Base-by-base conservation (phyloP, 2,113 vertebrate genomes). In the zebrafish (Danio rerio) region DNA sequence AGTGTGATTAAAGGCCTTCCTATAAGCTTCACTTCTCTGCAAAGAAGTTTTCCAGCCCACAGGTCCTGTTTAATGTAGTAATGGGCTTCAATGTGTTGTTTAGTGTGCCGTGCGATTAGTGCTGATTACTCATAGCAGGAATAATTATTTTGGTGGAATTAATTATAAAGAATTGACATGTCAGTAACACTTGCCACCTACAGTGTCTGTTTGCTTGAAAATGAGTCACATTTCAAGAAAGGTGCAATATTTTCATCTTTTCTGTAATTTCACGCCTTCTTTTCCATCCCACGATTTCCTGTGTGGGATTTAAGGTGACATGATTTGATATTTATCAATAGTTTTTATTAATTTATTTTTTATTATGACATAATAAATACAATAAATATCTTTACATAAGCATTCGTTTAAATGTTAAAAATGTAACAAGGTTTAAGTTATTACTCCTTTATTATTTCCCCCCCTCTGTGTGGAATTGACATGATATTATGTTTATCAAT, bases 81-180 rank as follows among this genome's bases (percentile, higher is more conserved):
- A 47, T 59, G 40, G 31, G 43, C 43, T 42, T 15, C 20, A 49
- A 21, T 65, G 15, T 58, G 72, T 42, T 20, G 15, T 81, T 68
- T 55, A 72, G 70, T 56, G 45, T 52, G 31, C 49, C 55, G 43
- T 58, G 49, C 10, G 42, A 59, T 47, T 61, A 75, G 62, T 58
- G 72, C 13, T 69, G 81, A 82, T 82, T 77, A 59, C 18, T 76
- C 72, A 66, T 63, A 81, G 80, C 42, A 20, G 53, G 11, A 45
- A 75, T 59, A 11, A 59, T 42, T 31, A 43, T 31, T 43, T 58
- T 43, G 70, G 80, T 81, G 59, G 59, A 65, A 75, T 65, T n/a
- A 40, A 56, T 74, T 73, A 16, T 56, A n/a, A 74, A 18, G 12
- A 45, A 6, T 20, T n/a, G n/a, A 47, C 20, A 12, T 16, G 1